Evolutionary conservation across 2,797 vertebrate species (phyloP), one percentile per base, ranked within the genome.

Genomic region (Columba guinea): DNA sequence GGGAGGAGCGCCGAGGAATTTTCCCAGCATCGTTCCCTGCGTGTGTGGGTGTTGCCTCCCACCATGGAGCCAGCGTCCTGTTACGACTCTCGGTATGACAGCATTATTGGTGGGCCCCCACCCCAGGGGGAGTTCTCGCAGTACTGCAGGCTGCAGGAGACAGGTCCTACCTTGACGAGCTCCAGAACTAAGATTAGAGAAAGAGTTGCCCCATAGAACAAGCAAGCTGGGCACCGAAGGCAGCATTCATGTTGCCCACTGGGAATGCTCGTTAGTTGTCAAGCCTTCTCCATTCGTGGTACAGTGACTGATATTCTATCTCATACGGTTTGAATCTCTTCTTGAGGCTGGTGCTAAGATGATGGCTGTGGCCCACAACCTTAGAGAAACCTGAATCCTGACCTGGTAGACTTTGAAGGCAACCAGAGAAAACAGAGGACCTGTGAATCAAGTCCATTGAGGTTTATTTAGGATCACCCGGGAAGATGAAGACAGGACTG

Each of bases 1-100:
- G 93, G 86, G 92, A 96, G 90, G 94, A 94, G 81, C 3, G 11
- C 67, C 1, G 15, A 93, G 78, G 92, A 92, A 95, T 87, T 92
- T 96, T 95, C 95, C 92, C 93, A 95, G 75, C 49, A 2, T 83
- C 44, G 0, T 60, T 96, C 84, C 71, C 64, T 76, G 48, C 1
- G 0, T 65, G 77, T 64, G 93, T 94, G 93, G 87, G 88, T 95
- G 95, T 87, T 85, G 84, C 82, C 87, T 95, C 90, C 84, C 89
- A 71, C 68, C 44, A n/a, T 0, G 2, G 87, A 86, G 48, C 64
- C 9, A 0, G n/a, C 3, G 1, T 94, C 84, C 81, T 85, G 68
- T 85, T 60, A 24, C 2, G 11, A 30, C 46, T 79, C 44, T 68
- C 0, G 0, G 21, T 75, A 22, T 49, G 56, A 30, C 49, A 68